Evolutionary conservation across 2,888 invertebrate genomes (phyloP).

Genomic region (Drosophila koepferae): DNA sequence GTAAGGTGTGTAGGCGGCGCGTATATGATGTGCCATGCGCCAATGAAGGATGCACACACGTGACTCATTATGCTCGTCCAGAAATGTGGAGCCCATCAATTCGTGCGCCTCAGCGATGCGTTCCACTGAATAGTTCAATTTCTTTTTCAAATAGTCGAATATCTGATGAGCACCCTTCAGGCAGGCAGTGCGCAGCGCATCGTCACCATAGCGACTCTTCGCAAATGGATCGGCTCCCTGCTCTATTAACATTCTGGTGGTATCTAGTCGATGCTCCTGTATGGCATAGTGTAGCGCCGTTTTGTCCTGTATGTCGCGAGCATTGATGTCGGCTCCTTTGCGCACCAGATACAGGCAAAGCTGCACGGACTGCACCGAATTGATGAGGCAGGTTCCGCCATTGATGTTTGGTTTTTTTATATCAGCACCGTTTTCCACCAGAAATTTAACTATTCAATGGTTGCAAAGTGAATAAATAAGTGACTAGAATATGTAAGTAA

Average conservation of each 20-base stretch:
- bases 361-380: conserved; percentile 94
- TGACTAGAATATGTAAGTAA: neutral
- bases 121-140: conserved; percentile 88
- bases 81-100: conserved; percentile 92
- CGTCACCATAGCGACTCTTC: conserved; percentile 93
- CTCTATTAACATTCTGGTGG: conserved; percentile 92
- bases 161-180: conserved; percentile 91
- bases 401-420: conserved; percentile 94
- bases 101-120: conserved; percentile 94
- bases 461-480: neutral
- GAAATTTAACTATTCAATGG: conserved; percentile 87
- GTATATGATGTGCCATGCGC: conserved; percentile 91
- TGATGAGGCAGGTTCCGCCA: conserved; percentile 97
- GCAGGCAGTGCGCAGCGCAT: conserved; percentile 94
- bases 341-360: conserved; percentile 92
- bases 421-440: conserved; percentile 93
- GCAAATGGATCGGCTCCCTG: conserved; percentile 92
- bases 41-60: conserved; percentile 90
- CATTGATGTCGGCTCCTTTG: conserved; percentile 93
- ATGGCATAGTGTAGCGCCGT: conserved; percentile 98
- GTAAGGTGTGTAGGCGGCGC: conserved; percentile 85
- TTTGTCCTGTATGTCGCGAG: conserved; percentile 94
- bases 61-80: conserved; percentile 94
- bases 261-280: conserved; percentile 92
- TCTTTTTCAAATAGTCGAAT: conserved; percentile 89